These are phyloP conservation scores for Philereme vetulata DNA, from an alignment of 2,888 invertebrate species.

Conservation along the genomic window DNA sequence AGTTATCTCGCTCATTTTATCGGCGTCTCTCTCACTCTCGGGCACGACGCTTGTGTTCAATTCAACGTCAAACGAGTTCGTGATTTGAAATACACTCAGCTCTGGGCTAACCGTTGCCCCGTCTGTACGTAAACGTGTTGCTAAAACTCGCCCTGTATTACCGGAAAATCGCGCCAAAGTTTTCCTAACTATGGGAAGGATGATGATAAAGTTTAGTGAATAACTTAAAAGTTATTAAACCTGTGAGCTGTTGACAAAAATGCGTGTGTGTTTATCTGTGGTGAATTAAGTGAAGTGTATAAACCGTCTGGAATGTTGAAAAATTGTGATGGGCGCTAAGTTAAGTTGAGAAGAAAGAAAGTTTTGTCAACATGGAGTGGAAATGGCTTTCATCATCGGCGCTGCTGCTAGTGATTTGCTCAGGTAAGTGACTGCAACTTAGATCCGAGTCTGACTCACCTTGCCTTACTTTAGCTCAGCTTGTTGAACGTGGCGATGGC, in stretches of 20 bases:
- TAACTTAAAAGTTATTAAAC: slow-evolving; percentile 46
- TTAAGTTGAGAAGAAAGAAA: slow-evolving; percentile 65
- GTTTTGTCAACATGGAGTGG: slow-evolving; percentile 69
- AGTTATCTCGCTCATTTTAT: slow-evolving; percentile 33
- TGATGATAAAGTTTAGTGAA: slow-evolving; percentile 55
- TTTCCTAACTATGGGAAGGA: slow-evolving; percentile 60
- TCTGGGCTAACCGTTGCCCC: slow-evolving; percentile 66
- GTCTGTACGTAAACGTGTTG: slow-evolving; percentile 59
- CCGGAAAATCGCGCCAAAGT: slow-evolving; percentile 67
- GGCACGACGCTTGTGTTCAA: slow-evolving; percentile 18
- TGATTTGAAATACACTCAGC: slow-evolving; percentile 65
- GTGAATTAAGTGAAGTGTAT: slow-evolving; percentile 49
- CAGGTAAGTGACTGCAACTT: slow-evolving; percentile 77
- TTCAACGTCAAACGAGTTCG: slow-evolving; percentile 45
- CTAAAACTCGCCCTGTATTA: slow-evolving; percentile 39
- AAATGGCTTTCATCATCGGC: slow-evolving; percentile 74
- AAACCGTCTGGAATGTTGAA: slow-evolving; percentile 38
- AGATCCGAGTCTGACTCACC: slow-evolving; percentile 66
- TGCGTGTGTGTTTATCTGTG: slow-evolving; percentile 48
- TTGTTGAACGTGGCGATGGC: slow-evolving; percentile 50
- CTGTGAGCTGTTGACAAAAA: slow-evolving; percentile 49
- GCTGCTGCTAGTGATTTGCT: slow-evolving; percentile 76
- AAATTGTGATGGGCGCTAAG: slow-evolving; percentile 64
- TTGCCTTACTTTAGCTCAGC: slow-evolving; percentile 47
- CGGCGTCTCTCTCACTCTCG: slow-evolving; percentile 53